Conservation (phyloP, 1,140 invertebrate genomes). For the Rhopalosiphum maidis region DNA sequence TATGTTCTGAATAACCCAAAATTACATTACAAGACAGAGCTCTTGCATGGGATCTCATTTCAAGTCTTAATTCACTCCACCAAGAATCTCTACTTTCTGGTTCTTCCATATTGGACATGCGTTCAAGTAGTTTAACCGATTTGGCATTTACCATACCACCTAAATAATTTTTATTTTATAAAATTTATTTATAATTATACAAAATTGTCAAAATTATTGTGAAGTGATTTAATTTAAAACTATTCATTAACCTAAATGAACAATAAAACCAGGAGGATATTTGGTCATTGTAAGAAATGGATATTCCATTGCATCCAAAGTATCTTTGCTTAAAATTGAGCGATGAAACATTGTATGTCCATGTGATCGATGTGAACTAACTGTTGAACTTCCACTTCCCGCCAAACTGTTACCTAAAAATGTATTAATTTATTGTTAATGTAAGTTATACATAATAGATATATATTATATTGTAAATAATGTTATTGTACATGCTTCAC, state of each 20-base stretch:
- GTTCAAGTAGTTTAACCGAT: constrained; percentile 86
- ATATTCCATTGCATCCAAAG: constrained; percentile 87
- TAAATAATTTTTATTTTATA: constrained; percentile 61
- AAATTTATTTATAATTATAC: constrained; percentile 11
- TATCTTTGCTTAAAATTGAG: constrained; percentile 71
- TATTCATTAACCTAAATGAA: constrained; percentile 77
- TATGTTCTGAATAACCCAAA: constrained; percentile 87
- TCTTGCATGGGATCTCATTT: constrained; percentile 89
- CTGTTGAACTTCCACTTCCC: constrained; percentile 66
- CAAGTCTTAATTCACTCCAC: constrained; percentile 95
- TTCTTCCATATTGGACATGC: constrained; percentile 83
- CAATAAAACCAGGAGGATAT: constrained; percentile 86
- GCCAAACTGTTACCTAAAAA: constrained; percentile 73
- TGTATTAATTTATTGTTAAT: neutral
- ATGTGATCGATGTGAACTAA: constrained; percentile 61
- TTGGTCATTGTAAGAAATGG: constrained; percentile 93
- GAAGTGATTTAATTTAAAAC: neutral
- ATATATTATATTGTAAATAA: neutral
- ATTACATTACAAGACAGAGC: constrained; percentile 93
- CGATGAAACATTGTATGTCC: constrained; percentile 61
- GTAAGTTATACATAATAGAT: neutral
- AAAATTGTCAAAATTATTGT: neutral
- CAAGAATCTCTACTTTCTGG: constrained; percentile 89
- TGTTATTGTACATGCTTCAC: neutral
- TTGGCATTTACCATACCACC: constrained; percentile 86